Evolutionary conservation across 2,888 invertebrate genomes (phyloP).

Genomic region (Cetonia aurata): DNA sequence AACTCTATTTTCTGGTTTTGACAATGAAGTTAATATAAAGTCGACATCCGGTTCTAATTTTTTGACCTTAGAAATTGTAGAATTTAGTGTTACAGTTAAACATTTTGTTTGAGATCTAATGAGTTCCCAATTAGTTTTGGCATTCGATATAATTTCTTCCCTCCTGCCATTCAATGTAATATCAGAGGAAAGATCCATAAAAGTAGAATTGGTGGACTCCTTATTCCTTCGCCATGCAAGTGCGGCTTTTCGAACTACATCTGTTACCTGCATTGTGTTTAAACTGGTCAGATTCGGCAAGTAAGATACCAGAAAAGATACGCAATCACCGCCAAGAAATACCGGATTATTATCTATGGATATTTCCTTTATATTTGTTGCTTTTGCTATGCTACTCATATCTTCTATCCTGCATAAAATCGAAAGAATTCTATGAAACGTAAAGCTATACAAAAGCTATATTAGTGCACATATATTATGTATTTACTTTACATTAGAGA

Average conservation of each 20-base stretch:
- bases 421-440: not conserved
- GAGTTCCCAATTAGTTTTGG: constrained; percentile 89
- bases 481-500: too few species aligned
- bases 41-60: constrained; percentile 64
- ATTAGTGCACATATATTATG: too few species aligned
- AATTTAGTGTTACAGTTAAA: constrained; percentile 64
- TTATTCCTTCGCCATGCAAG: constrained; percentile 85
- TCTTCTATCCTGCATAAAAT: constrained; percentile 79
- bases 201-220: constrained; percentile 78
- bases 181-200: constrained; percentile 74
- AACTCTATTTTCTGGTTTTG: constrained; percentile 54
- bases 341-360: constrained; percentile 90
- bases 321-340: constrained; percentile 83
- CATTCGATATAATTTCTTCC: constrained; percentile 88
- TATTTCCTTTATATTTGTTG: constrained; percentile 82
- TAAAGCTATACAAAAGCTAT: too few species aligned
- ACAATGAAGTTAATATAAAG: constrained; percentile 63
- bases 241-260: constrained; percentile 82
- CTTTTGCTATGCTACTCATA: constrained; percentile 85
- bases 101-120: constrained; percentile 76
- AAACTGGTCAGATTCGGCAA: constrained; percentile 79
- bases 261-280: constrained; percentile 84
- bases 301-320: constrained; percentile 85
- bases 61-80: constrained; percentile 58
- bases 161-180: constrained; percentile 73